Evolutionary conservation across 2,797 vertebrate species (phyloP).

Genomic region (Scomberomorus guttatus): DNA sequence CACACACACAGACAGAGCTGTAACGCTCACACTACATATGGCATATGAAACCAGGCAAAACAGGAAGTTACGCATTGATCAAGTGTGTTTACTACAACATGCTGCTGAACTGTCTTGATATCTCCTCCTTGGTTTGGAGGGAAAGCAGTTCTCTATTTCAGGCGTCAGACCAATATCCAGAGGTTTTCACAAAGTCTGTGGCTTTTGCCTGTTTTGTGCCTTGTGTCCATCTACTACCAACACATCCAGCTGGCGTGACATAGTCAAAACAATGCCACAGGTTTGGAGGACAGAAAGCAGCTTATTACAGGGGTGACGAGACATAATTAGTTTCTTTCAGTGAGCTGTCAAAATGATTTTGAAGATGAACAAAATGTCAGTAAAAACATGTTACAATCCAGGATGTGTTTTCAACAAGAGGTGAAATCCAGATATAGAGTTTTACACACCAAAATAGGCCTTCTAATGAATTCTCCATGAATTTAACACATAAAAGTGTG

Average conservation of each 20-base stretch:
- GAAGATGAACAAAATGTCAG: background rate
- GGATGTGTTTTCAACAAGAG: background rate
- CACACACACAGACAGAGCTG: too few species aligned
- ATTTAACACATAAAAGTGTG: background rate
- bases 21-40: background rate
- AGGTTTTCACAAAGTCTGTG: too few species aligned
- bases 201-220: too few species aligned
- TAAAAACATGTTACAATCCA: too few species aligned
- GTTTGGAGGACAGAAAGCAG: background rate
- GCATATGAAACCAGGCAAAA: background rate
- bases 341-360: background rate
- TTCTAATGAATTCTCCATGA: too few species aligned
- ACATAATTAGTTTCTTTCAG: background rate
- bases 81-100: slow-evolving; percentile 4
- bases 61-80: background rate
- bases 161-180: too few species aligned
- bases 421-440: too few species aligned
- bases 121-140: background rate
- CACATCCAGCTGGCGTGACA: background rate
- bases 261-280: background rate
- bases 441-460: background rate
- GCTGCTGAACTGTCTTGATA: background rate
- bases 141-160: background rate
- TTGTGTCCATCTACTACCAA: background rate
- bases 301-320: background rate